phyloP scores from a whole-genome alignment of 1,140 invertebrate genomes.

The Trachymyrmex cornetzi region DNA sequence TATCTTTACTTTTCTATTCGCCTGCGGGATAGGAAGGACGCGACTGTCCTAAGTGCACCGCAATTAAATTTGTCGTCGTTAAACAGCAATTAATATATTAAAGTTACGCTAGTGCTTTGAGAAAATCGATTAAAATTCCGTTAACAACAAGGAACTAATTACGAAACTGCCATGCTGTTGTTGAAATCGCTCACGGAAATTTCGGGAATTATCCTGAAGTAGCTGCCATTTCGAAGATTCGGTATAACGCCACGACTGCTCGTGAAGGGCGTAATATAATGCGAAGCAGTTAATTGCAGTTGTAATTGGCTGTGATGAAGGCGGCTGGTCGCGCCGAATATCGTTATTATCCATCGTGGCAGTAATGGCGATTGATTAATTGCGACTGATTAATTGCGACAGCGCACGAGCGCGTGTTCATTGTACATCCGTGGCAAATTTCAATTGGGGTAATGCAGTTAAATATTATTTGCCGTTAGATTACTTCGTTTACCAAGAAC shows the following conservation, averaged over 20 bases:
- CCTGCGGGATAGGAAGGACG: neutral
- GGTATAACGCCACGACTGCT: conserved; percentile 18
- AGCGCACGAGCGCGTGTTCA: neutral
- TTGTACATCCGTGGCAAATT: conserved; percentile 43
- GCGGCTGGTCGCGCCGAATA: conserved; percentile 13
- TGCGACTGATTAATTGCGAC: conserved; percentile 58
- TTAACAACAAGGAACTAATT: conserved; percentile 57
- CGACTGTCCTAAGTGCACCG: neutral
- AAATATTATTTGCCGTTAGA: conserved; percentile 63
- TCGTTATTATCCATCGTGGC: conserved; percentile 59
- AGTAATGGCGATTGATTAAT: conserved; percentile 58
- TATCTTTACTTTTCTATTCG: neutral
- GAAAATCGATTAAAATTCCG: conserved; percentile 71
- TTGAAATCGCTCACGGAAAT: conserved; percentile 63
- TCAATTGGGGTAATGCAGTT: conserved; percentile 51
- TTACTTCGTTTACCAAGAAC: conserved; percentile 51
- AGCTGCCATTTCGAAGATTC: conserved; percentile 64
- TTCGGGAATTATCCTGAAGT: conserved; percentile 55
- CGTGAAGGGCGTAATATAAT: conserved; percentile 51
- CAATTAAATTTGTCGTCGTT: conserved; percentile 46
- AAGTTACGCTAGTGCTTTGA: conserved; percentile 24
- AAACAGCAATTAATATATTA: conserved; percentile 32
- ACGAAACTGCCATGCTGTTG: conserved; percentile 57
- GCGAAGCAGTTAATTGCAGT: conserved; percentile 63
- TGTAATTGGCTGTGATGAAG: conserved; percentile 49